These are phyloP conservation scores for Dorcus hopei DNA, from an alignment of 2,888 invertebrate species.

Conservation along the genomic window DNA sequence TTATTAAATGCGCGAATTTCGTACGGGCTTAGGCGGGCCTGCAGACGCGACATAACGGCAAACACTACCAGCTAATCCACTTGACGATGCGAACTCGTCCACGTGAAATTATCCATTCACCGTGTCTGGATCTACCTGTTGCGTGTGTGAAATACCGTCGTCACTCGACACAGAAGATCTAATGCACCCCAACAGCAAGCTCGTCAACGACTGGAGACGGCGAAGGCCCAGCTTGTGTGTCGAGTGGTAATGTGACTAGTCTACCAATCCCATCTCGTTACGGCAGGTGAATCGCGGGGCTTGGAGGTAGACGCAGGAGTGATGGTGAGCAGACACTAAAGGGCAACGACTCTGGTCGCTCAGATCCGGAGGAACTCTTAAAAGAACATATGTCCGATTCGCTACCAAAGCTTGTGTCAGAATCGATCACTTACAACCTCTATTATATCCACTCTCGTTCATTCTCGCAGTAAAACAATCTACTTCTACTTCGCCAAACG, in stretches of 20 bases:
- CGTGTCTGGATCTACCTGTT: conserved; percentile 12
- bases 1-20: conserved; percentile 19
- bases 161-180: too few species aligned
- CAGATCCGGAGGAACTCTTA: conserved; percentile 37
- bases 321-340: conserved; percentile 39
- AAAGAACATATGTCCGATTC: conserved; percentile 32
- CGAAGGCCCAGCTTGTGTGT: not conserved
- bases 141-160: too few species aligned
- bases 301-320: conserved; percentile 30
- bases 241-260: conserved; percentile 25
- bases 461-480: too few species aligned
- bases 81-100: not conserved
- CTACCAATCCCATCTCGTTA: conserved; percentile 43
- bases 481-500: too few species aligned
- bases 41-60: not conserved
- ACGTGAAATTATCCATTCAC: not conserved
- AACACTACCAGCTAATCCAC: not conserved
- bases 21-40: conserved; percentile 2
- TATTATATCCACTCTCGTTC: too few species aligned
- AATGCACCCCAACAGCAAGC: not conserved
- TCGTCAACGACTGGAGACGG: not conserved
- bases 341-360: conserved; percentile 41
- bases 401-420: conserved; percentile 15
- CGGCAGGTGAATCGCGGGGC: conserved; percentile 42
- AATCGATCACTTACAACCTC: conserved; percentile 10